Base-by-base conservation (phyloP, 2,113 vertebrate species). In the Beaufortia kweichowensis region DNA sequence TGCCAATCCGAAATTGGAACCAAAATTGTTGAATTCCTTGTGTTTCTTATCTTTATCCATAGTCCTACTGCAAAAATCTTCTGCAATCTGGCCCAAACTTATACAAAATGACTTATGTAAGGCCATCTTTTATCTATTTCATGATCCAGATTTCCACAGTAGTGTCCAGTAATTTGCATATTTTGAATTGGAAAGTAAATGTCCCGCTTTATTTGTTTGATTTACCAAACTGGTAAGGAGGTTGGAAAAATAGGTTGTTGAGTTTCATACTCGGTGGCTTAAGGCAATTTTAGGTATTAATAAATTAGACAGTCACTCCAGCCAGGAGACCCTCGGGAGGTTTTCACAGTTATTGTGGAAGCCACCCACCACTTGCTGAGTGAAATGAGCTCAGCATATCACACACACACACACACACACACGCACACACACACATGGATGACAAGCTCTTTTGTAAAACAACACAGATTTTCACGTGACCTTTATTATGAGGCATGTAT, bases 361-460 rank as follows among this genome's bases (percentile, higher is more conserved):
- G 26, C 21, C 59, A 53, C 60, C 68, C 50, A 55, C 57, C 24
- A 24, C 68, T 53, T 65, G 11, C 35, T 56, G 60, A 64, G 43
- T n/a, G 26, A 53, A 74, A 59, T 43, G 14, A 29, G 33, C 56
- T 57, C 57, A 26, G 67, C 10, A 46, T 43, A 59, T 35, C 67
- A 65, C 21, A 57, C 79, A 69, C 55, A 39, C 41, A 63, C 56
- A 63, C 21, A 77, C 62, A 65, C 63, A 67, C 23, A 46, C 4
- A 35, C 74, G 60, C 19, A 26, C 10, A 24, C 61, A 43, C 23
- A 71, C 23, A 29, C 68, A 33, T 43, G 43, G 48, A 43, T 78
- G 82, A 75, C 79, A 67, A 76, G 65, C 41, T 59, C 72, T 73
- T 72, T 65, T 78, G 76, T 83, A 63, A 76, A 81, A 69, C 64